These are phyloP conservation scores for Gasterosteus nipponicus DNA, from an alignment of 2,113 vertebrate genomes.

Conservation along the genomic window DNA sequence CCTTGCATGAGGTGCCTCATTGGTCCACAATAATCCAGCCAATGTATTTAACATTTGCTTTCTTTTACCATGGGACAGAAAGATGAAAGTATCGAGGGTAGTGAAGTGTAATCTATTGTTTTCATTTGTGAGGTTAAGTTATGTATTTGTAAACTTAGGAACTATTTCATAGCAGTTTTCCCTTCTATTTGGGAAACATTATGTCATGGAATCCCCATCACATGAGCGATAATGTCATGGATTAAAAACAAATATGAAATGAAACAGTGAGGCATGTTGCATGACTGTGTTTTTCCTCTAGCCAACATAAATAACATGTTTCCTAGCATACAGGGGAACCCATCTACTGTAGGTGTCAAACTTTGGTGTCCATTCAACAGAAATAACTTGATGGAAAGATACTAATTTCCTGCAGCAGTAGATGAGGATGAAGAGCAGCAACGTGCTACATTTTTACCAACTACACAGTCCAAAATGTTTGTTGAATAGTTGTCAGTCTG, in stretches of 20 bases:
- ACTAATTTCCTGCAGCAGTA: not conserved
- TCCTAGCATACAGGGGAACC: not conserved
- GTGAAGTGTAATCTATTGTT: conserved; percentile 36
- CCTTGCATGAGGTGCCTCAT: conserved; percentile 27
- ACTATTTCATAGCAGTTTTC: conserved; percentile 4
- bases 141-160: not conserved
- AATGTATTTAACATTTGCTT: conserved; percentile 9
- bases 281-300: conserved; percentile 14
- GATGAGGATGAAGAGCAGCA: conserved; percentile 19
- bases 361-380: conserved; percentile 44
- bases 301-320: conserved; percentile 21
- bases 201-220: not conserved
- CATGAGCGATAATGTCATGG: conserved; percentile 7
- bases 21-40: conserved; percentile 21
- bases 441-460: not conserved
- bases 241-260: not conserved
- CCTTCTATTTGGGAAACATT: not conserved
- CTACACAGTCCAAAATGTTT: not conserved
- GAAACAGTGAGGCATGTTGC: not conserved
- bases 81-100: conserved; percentile 25
- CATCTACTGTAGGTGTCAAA: conserved; percentile 22
- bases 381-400: conserved; percentile 26
- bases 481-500: not conserved
- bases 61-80: conserved; percentile 14
- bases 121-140: conserved; percentile 20